Evolutionary conservation across 2,797 vertebrate genomes (phyloP).

Genomic region (Meda fulgida): DNA sequence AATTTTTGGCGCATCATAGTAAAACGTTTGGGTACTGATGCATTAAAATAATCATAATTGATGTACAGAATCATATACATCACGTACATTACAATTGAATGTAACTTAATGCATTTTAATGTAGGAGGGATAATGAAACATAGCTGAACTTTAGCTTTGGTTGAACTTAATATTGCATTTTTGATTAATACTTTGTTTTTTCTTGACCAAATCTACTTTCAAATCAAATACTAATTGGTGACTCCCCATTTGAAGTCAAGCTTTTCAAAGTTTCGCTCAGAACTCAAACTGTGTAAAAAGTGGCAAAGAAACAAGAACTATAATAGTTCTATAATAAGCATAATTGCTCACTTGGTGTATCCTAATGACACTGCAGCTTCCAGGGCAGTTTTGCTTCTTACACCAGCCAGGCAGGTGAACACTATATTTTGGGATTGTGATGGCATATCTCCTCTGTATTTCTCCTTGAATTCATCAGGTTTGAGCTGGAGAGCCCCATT

Average conservation of each 20-base stretch:
- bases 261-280: neutral
- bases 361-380: constrained; percentile 82
- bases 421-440: constrained; percentile 81
- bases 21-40: neutral
- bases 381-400: constrained; percentile 86
- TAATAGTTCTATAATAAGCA: neutral
- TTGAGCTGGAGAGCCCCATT: constrained; percentile 84
- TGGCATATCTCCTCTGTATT: constrained; percentile 85
- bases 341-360: constrained; percentile 83
- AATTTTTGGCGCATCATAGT: neutral
- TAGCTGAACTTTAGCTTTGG: neutral
- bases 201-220: neutral
- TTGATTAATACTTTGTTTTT: neutral
- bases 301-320: neutral
- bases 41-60: neutral
- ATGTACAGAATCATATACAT: neutral
- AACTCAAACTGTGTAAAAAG: neutral
- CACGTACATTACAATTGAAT: neutral
- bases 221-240: neutral
- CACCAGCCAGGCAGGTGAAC: constrained; percentile 89
- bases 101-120: neutral
- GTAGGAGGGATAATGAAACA: neutral
- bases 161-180: neutral
- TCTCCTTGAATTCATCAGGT: constrained; percentile 83
- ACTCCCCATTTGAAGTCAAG: neutral